Conservation (phyloP, 2,888 invertebrate species). For the Elgonia sp. region DNA sequence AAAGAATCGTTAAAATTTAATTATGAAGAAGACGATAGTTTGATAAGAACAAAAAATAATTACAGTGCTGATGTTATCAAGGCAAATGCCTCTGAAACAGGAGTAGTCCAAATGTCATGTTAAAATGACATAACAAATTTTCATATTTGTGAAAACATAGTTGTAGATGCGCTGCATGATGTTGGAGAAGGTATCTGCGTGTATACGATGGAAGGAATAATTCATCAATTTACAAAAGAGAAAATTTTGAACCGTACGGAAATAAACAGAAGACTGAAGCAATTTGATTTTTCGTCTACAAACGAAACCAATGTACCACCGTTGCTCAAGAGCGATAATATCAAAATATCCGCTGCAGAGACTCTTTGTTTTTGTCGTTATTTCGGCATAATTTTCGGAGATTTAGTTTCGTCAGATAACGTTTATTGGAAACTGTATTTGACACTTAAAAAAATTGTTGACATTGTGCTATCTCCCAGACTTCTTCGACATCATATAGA, state of each 20-base stretch:
- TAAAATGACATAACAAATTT: conserved; percentile 62
- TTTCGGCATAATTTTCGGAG: conserved; percentile 36
- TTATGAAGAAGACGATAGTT: conserved; percentile 33
- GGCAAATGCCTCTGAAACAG: conserved; percentile 12
- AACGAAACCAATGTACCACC: conserved; percentile 35
- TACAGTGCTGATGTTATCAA: conserved; percentile 27
- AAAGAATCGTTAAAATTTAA: conserved; percentile 7
- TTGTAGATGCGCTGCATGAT: conserved; percentile 61
- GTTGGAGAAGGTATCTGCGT: conserved; percentile 50
- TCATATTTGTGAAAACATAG: conserved; percentile 49
- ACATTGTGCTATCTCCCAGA: conserved; percentile 42
- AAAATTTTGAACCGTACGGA: conserved; percentile 10
- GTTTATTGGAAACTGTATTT: conserved; percentile 47
- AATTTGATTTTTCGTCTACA: conserved; percentile 32
- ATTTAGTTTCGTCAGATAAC: conserved; percentile 22
- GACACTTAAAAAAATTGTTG: conserved; percentile 52
- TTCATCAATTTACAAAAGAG: conserved; percentile 18
- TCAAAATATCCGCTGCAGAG: conserved; percentile 55
- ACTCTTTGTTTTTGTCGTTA: conserved; percentile 45
- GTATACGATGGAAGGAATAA: conserved; percentile 36
- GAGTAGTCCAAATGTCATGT: conserved; percentile 43
- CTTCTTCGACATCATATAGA: conserved; percentile 37
- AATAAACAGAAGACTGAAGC: conserved; percentile 35
- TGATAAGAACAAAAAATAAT: conserved; percentile 29
- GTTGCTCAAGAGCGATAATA: conserved; percentile 8